Evolutionary conservation across 2,113 vertebrate genomes (phyloP).

Genomic region (Hylia prasina): DNA sequence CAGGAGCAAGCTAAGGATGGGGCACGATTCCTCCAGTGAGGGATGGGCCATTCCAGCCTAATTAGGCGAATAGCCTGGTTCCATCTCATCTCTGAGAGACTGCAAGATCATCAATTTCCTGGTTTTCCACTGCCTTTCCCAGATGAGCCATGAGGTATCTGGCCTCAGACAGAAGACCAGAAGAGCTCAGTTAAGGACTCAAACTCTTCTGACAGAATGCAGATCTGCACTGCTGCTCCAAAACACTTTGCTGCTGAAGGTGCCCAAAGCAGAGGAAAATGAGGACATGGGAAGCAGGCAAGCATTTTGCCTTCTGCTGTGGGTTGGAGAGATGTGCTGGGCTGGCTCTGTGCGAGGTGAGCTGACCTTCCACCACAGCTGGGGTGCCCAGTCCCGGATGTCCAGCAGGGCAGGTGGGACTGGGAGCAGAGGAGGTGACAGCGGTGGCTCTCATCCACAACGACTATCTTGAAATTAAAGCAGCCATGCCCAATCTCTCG

Average conservation of each 20-base stretch:
- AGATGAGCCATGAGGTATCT: not conserved
- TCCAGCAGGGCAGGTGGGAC: not conserved
- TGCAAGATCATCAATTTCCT: not conserved
- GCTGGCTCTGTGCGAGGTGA: not conserved
- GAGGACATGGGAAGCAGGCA: not conserved
- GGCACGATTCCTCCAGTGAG: fast-evolving
- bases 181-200: not conserved
- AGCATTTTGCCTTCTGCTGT: not conserved
- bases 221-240: not conserved
- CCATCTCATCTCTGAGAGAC: not conserved
- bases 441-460: fast-evolving
- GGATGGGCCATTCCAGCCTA: not conserved
- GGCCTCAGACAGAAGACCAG: not conserved
- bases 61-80: not conserved
- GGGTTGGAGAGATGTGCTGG: not conserved
- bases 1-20: not conserved
- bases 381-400: too few species aligned
- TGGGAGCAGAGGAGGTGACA: not conserved
- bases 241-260: not conserved
- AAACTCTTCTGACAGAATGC: not conserved
- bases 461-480: not conserved
- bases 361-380: not conserved
- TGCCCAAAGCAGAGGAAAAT: not conserved
- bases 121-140: not conserved
- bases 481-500: not conserved